Conservation (phyloP, 2,888 invertebrate genomes). For the Chouioia cunea region DNA sequence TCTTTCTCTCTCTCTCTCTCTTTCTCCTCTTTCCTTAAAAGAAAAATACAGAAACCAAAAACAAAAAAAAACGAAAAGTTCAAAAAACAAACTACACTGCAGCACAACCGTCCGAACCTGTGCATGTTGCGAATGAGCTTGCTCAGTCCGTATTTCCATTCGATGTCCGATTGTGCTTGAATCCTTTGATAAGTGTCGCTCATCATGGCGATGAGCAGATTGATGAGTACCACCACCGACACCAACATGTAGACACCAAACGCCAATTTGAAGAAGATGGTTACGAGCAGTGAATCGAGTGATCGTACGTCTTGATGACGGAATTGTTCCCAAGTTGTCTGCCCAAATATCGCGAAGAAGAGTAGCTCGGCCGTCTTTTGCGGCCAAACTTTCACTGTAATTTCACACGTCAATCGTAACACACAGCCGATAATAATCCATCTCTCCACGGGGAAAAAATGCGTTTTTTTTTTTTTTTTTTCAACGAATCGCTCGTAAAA, state of each 20-base stretch:
- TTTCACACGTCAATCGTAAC: slow-evolving; percentile 54
- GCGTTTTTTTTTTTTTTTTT: no score
- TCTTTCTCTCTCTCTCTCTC: no score
- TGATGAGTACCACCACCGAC: slow-evolving; percentile 98
- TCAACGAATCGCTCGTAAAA: no score
- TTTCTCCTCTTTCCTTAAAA: no score
- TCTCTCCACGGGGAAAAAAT: no score
- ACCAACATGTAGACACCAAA: slow-evolving; percentile 98
- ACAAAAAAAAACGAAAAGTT: no score
- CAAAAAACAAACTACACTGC: no score
- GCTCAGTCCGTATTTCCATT: slow-evolving; percentile 99
- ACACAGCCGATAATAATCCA: no score
- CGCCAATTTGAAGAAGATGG: slow-evolving; percentile 87
- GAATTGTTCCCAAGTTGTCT: slow-evolving; percentile 86
- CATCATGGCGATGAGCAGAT: slow-evolving; percentile 99
- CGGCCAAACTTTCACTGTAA: slow-evolving; percentile 91
- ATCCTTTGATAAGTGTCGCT: slow-evolving; percentile 99
- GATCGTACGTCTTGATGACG: no score
- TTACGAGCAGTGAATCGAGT: slow-evolving; percentile 61
- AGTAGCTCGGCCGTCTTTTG: slow-evolving; percentile 95
- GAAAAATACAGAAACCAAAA: no score
- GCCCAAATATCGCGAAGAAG: slow-evolving; percentile 98
- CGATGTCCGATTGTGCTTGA: slow-evolving; percentile 99
- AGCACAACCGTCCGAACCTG: slow-evolving; percentile 56
- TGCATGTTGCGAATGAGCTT: slow-evolving; percentile 99